Base-by-base conservation (phyloP, 2,888 invertebrate genomes). In the Eilema depressum region DNA sequence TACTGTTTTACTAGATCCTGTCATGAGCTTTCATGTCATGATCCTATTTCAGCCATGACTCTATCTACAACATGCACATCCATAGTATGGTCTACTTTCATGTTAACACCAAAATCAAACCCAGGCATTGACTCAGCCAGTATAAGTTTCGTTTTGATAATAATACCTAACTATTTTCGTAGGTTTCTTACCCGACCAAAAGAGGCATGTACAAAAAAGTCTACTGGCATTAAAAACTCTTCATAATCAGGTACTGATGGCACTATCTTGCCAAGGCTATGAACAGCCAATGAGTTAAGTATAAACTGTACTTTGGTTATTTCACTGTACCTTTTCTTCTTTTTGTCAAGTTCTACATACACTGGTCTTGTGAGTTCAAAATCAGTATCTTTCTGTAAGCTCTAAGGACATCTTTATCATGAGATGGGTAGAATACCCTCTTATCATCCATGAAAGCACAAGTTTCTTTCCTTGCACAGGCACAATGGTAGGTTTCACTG, bases 151-250 rank as follows among this genome's bases (percentile, higher is more conserved):
- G 98, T 98, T 84, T 96, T 97, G 62, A 98, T 97, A 17, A 96
- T 97, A n/a, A 82, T 98, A 98, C 80, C 97, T 96, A 1, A 98
- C 97, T 73, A 98, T 96, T 89, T 97, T 97, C 90, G 97, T 96
- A 0, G 99, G 98, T 88, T 98, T 98, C 75, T 97, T 96, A 14
- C 97, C 97, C 12, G 99, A 99, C 99, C 99, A 99, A 93, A 98
- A 99, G 28, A 98, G 93, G 47, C 99, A 96, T 23, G 97, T 97
- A 85, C 98, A 98, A 96, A 96, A 90, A 98, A 99, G 81, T 98
- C 97, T 0, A 97, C 96, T 5, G 99, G 99, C 87, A 98, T 96
- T 75, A 99, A 96, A 73, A 97, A 97, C 60, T 98, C 98, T 78
- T 96, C 95, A 79, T 96, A 96, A 86, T 98, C 98, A 0, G 98